A percentile compares a stretch with the other conserved stretches of the same genome.
These are phyloP conservation scores for Dynastes grantii DNA, from an alignment of 2,888 invertebrate genomes.

Conservation along the genomic window DNA sequence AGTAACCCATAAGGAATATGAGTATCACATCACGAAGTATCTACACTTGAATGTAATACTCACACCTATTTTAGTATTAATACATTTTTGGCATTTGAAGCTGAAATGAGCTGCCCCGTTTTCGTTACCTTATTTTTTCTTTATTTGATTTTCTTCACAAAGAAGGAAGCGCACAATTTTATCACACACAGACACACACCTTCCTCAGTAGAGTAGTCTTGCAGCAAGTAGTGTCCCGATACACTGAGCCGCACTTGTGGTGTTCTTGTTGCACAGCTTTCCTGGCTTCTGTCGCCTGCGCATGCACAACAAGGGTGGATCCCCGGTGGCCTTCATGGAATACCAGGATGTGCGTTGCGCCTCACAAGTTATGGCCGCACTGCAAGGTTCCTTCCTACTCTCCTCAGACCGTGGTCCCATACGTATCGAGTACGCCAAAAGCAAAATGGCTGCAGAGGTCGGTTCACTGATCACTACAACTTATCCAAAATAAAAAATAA, in stretches of 20 bases:
- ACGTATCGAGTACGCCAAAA: conserved; percentile 98
- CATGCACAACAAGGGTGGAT: conserved; percentile 91
- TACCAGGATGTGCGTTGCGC: conserved; percentile 95
- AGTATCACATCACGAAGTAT: conserved; percentile 4
- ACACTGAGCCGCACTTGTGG: conserved; percentile 65
- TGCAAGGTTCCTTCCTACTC: conserved; percentile 96
- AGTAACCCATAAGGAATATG: conserved; percentile 5
- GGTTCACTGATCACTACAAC: conserved; percentile 63
- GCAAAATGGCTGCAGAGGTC: conserved; percentile 94
- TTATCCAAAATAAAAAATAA: conserved; percentile 4
- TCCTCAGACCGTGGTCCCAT: conserved; percentile 98
- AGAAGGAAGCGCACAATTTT: conserved; percentile 13
- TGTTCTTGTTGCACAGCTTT: conserved; percentile 85
- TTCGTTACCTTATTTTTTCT: not conserved
- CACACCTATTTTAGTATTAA: conserved; percentile 5
- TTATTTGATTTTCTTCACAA: conserved; percentile 2
- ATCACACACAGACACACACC: conserved; percentile 33
- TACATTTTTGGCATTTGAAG: not conserved
- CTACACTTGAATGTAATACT: conserved; percentile 2
- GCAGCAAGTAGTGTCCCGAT: conserved; percentile 41
- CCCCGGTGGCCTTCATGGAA: conserved; percentile 98
- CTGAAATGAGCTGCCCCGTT: not conserved
- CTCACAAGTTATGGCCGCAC: conserved; percentile 91
- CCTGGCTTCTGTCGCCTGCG: conserved; percentile 98
- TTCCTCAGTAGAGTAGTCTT: conserved; percentile 37